A percentile compares a stretch with the other conserved stretches of the same genome.
These are phyloP conservation scores for Volucella zonaria DNA, from an alignment of 2,888 invertebrate genomes.

Conservation along the genomic window DNA sequence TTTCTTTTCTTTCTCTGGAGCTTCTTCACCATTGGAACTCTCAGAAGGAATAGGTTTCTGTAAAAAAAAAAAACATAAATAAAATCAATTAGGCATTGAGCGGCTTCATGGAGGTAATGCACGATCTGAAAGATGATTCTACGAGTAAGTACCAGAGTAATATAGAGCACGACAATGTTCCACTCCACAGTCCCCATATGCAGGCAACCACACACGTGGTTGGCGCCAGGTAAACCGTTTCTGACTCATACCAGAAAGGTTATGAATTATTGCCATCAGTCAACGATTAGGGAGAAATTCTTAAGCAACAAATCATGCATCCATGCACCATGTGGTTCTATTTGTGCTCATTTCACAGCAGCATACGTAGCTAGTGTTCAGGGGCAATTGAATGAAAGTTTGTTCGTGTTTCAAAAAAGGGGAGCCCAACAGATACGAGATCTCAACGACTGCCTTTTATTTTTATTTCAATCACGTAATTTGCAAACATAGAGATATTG, in stretches of 20 bases:
- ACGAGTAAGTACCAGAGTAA: slow-evolving; percentile 15
- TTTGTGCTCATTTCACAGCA: neutral
- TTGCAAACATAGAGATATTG: neutral
- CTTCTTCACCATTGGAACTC: slow-evolving; percentile 76
- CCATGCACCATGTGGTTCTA: neutral
- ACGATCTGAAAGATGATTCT: slow-evolving; percentile 42
- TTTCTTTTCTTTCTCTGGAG: slow-evolving; percentile 77
- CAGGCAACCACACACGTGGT: neutral
- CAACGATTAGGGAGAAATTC: neutral
- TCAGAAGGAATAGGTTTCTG: slow-evolving; percentile 52
- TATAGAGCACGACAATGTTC: slow-evolving; percentile 39
- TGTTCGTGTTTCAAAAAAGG: slow-evolving; percentile 2
- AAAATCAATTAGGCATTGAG: slow-evolving; percentile 15
- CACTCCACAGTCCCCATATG: neutral
- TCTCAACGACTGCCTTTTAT: too few species aligned
- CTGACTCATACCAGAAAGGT: slow-evolving; percentile 4
- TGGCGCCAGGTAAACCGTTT: slow-evolving; percentile 41
- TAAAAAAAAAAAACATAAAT: slow-evolving; percentile 30
- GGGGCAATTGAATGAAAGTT: neutral
- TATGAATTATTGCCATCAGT: slow-evolving; percentile 15
- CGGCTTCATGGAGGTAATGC: slow-evolving; percentile 1
- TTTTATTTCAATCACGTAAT: neutral
- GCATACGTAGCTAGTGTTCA: neutral
- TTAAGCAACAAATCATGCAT: slow-evolving; percentile 39
- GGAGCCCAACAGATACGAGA: neutral